Percentiles rank a stretch among this genome's conserved stretches.
Evolutionary conservation across 2,113 vertebrate species (phyloP).

Genomic region (Excalfactoria chinensis): DNA sequence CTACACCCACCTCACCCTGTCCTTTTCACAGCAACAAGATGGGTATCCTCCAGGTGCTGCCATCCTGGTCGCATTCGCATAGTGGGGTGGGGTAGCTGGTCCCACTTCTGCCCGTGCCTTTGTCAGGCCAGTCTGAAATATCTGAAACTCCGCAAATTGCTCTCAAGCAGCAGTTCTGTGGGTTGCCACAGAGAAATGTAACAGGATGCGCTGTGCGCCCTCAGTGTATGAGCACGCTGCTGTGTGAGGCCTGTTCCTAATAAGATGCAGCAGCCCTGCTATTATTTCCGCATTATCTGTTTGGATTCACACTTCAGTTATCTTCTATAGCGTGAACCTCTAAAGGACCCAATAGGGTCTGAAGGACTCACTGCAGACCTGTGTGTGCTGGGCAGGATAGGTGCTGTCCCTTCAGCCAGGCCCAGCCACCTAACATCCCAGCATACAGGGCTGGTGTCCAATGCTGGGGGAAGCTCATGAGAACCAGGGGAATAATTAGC

Average conservation of each 20-base stretch:
- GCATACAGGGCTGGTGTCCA: conserved; percentile 31
- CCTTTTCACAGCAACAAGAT: background rate
- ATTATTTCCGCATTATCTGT: conserved; percentile 50
- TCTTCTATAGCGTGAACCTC: background rate
- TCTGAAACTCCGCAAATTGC: background rate
- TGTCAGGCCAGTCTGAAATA: background rate
- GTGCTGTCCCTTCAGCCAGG: background rate
- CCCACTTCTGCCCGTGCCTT: background rate
- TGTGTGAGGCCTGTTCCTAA: conserved; percentile 39
- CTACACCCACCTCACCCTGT: background rate
- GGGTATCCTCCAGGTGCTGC: background rate
- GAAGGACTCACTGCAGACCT: background rate
- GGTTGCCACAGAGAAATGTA: background rate
- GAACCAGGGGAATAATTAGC: conserved; percentile 64
- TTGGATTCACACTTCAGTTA: conserved; percentile 1
- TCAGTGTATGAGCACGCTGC: background rate
- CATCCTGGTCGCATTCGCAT: background rate
- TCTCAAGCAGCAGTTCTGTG: conserved; percentile 40
- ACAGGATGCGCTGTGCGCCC: background rate
- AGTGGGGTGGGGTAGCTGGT: background rate
- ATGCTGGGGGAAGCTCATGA: conserved; percentile 17
- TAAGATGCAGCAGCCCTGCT: conserved; percentile 30
- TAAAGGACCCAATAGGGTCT: background rate
- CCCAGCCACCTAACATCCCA: conserved; percentile 16
- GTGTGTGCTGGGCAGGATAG: too few relatives aligned